These are phyloP conservation scores for Brachionichthys hirsutus DNA, from an alignment of 2,113 vertebrate species.

Conservation along the genomic window DNA sequence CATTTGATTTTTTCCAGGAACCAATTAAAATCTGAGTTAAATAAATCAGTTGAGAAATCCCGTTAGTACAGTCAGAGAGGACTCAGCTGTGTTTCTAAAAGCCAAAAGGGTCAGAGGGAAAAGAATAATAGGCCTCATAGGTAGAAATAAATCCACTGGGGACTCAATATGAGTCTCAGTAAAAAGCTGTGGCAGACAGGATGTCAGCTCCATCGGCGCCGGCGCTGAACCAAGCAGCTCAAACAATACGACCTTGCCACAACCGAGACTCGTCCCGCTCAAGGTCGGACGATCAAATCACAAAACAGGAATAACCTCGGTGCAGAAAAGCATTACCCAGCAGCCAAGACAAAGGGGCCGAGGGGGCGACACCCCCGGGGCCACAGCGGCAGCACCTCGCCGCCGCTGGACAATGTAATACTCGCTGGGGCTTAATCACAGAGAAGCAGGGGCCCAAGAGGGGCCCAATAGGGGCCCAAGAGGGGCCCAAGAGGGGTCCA, in stretches of 20 bases:
- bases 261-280: slow-evolving; percentile 52
- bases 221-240: slow-evolving; percentile 63
- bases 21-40: slow-evolving; percentile 52
- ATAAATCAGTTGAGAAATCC: slow-evolving; percentile 60
- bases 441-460: slow-evolving; percentile 2
- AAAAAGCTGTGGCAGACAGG: slow-evolving; percentile 53
- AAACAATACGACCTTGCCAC: slow-evolving; percentile 51
- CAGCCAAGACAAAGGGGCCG: slow-evolving; percentile 44
- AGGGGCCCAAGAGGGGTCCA: neutral
- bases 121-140: slow-evolving; percentile 53
- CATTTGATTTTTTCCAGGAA: slow-evolving; percentile 23
- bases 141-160: slow-evolving; percentile 59
- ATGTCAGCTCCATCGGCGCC: slow-evolving; percentile 29
- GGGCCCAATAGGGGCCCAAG: neutral
- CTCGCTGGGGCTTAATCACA: slow-evolving; percentile 48
- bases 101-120: slow-evolving; percentile 40
- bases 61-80: slow-evolving; percentile 52
- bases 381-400: slow-evolving; percentile 26
- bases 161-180: slow-evolving; percentile 61
- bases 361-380: slow-evolving; percentile 33
- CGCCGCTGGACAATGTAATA: slow-evolving; percentile 51
- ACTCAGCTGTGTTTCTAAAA: slow-evolving; percentile 52
- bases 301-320: slow-evolving; percentile 58
- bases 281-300: slow-evolving; percentile 60
- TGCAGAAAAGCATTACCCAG: slow-evolving; percentile 68